Evolutionary conservation across 2,888 invertebrate genomes (phyloP).

Genomic region (Bruchidius siliquastri): DNA sequence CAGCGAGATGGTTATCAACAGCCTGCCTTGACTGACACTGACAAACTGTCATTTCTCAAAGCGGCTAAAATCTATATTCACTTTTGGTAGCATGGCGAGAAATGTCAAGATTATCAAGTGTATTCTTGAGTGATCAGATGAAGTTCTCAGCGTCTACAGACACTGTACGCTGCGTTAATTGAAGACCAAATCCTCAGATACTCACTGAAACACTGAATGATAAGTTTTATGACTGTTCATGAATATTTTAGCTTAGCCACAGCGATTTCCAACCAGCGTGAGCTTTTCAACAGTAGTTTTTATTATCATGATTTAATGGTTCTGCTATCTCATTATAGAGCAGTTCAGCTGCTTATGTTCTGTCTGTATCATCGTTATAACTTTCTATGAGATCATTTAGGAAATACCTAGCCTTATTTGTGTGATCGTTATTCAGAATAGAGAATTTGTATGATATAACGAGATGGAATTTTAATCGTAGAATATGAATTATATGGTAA

Average conservation of each 20-base stretch:
- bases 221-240: not conserved
- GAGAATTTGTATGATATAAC: not conserved
- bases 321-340: not conserved
- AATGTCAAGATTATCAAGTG: too few relatives aligned
- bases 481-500: not conserved
- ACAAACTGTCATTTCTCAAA: too few relatives aligned
- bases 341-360: not conserved
- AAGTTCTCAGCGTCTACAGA: too few relatives aligned
- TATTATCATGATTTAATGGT: not conserved
- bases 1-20: too few relatives aligned
- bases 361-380: not conserved
- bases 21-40: too few relatives aligned
- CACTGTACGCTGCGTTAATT: too few relatives aligned
- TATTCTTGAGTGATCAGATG: too few relatives aligned
- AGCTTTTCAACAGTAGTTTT: not conserved
- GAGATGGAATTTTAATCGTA: not conserved
- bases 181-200: too few relatives aligned
- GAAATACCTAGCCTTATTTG: not conserved
- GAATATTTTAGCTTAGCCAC: not conserved
- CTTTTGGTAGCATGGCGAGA: too few relatives aligned
- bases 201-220: too few relatives aligned
- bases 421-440: not conserved
- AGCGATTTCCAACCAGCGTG: not conserved
- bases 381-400: not conserved
- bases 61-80: too few relatives aligned